phyloP scores from a whole-genome alignment of 2,797 vertebrate genomes.

The Meda fulgida region DNA sequence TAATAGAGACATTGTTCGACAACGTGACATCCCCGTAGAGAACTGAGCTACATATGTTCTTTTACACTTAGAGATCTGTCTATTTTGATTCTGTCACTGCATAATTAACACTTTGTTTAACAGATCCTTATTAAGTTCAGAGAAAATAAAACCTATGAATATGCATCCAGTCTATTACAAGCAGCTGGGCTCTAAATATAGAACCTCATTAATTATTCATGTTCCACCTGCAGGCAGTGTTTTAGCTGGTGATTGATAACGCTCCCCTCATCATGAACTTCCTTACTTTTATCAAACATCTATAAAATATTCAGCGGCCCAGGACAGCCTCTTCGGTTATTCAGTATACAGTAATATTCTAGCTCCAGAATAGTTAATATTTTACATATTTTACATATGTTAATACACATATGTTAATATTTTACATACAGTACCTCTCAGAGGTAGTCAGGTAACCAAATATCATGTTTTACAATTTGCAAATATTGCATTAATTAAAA shows the following conservation, averaged over 20 bases:
- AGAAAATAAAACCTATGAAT: conserved; percentile 70
- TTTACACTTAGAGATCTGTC: conserved; percentile 34
- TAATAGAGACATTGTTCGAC: neutral
- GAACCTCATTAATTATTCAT: conserved; percentile 82
- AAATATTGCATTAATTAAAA: neutral
- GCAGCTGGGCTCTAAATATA: conserved; percentile 77
- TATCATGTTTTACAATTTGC: too few species aligned
- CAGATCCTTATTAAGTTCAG: conserved; percentile 70
- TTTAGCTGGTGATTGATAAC: conserved; percentile 70
- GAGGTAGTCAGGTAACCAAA: neutral
- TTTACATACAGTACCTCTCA: neutral
- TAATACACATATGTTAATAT: conserved; percentile 1
- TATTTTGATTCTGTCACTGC: conserved; percentile 53
- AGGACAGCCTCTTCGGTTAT: neutral
- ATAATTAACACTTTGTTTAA: conserved; percentile 54
- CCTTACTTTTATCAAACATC: conserved; percentile 27
- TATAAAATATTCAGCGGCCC: conserved; percentile 20
- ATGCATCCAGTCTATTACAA: conserved; percentile 79
- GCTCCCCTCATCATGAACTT: conserved; percentile 42
- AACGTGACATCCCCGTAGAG: neutral
- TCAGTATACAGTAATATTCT: neutral
- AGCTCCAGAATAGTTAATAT: neutral
- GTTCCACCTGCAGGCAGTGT: conserved; percentile 73
- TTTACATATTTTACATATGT: too few species aligned
- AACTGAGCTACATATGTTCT: conserved; percentile 29